Evolutionary conservation across 2,888 invertebrate genomes (phyloP), one percentile per base, ranked within the genome.

Genomic region (Mythimna loreyi): DNA sequence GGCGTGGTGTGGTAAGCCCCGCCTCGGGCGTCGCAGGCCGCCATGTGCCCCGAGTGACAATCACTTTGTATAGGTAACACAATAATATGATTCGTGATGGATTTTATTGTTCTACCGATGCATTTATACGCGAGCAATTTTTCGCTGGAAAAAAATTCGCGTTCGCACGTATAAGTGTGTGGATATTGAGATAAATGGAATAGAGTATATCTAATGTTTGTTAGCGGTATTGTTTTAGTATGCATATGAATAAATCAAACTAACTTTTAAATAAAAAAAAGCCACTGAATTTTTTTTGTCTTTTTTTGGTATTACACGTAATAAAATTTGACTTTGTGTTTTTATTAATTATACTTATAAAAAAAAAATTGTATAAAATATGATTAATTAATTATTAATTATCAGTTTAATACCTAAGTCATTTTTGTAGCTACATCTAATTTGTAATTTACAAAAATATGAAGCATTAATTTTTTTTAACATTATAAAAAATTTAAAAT

Each of bases 31-130:
- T 87, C 86, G 90, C 87, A 86, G 84, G 81, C 93, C 92, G 93
- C 93, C 93, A 93, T 93, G 93, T 93, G 93, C 92, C 92, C 80
- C 90, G 91, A 92, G 95, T 94, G 96, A 96, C 96, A 96, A 96
- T 95, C 96, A 94, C 94, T 95, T 95, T 95, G 96, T 96, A 95
- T 95, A 95, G 95, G 95, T 95, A 96, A 95, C 94, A 93, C 93
- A 96, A 95, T 95, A 94, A 95, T 95, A 95, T 94, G 94, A 94
- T 94, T 93, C 95, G 91, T 95, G 96, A 95, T 96, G 95, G 95
- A 95, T 95, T 95, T 95, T 93, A 94, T 94, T 93, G 93, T 92
- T 89, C 92, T 90, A 91, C 90, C 91, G 92, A 93, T 95, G 95
- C 95, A 94, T 94, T 93, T 93, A 89, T 91, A 90, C 90, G 91